Evolutionary conservation across 2,113 vertebrate genomes (phyloP).

Genomic region (Oryzias celebensis): DNA sequence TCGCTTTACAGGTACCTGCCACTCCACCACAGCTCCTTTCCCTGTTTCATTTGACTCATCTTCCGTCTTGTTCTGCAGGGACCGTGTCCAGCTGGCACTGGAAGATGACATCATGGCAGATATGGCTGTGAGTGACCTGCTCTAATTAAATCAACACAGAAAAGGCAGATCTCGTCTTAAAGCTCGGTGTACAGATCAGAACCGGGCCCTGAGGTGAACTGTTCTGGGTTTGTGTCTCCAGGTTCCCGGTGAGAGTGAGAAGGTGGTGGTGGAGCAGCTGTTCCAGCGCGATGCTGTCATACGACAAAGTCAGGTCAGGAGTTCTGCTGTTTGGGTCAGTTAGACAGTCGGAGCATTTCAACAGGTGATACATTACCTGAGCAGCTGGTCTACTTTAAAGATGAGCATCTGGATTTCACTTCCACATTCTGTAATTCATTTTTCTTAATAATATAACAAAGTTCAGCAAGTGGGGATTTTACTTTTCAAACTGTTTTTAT

Average conservation of each 20-base stretch:
- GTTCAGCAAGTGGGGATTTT: too few species aligned
- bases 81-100: slow-evolving; percentile 85
- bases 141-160: too few species aligned
- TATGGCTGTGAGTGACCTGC: slow-evolving; percentile 80
- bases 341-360: neutral
- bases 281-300: slow-evolving; percentile 91
- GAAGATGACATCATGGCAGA: slow-evolving; percentile 90
- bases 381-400: too few species aligned
- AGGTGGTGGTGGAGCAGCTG: slow-evolving; percentile 85
- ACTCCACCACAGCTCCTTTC: neutral
- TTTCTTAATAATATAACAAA: too few species aligned
- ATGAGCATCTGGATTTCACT: too few species aligned
- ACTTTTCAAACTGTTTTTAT: too few species aligned
- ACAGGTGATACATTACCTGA: too few species aligned
- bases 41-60: neutral
- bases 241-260: slow-evolving; percentile 89
- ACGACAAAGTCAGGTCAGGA: slow-evolving; percentile 91
- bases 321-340: too few species aligned
- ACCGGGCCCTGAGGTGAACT: slow-evolving; percentile 3
- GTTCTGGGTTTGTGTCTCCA: slow-evolving; percentile 47
- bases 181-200: neutral
- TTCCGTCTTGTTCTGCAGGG: slow-evolving; percentile 72
- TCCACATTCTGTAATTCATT: too few species aligned
- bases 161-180: too few species aligned
- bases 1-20: slow-evolving; percentile 88